Percentiles rank a stretch among this genome's conserved stretches.
These are phyloP conservation scores for Drymonia ruficornis DNA, from an alignment of 2,888 invertebrate genomes.

Conservation along the genomic window DNA sequence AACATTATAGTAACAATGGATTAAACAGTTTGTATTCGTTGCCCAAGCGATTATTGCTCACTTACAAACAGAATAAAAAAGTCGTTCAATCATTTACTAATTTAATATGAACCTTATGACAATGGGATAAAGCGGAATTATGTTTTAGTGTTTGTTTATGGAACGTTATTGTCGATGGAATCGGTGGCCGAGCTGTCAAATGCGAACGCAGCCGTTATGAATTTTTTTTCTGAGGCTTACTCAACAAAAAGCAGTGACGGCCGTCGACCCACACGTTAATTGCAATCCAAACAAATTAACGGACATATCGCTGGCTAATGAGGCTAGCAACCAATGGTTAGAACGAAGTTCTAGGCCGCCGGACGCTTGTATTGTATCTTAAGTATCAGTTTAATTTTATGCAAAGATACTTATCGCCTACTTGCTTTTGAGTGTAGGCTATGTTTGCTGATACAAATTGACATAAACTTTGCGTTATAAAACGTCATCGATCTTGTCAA, in stretches of 20 bases:
- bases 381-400: slow-evolving; percentile 8
- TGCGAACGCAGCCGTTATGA: slow-evolving; percentile 36
- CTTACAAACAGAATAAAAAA: slow-evolving; percentile 41
- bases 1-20: slow-evolving; percentile 51
- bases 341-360: slow-evolving; percentile 18
- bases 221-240: slow-evolving; percentile 45
- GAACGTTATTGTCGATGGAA: slow-evolving; percentile 37
- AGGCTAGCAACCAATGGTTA: slow-evolving; percentile 36
- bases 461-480: not conserved
- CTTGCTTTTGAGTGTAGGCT: slow-evolving; percentile 26
- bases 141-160: slow-evolving; percentile 33
- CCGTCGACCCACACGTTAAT: slow-evolving; percentile 74
- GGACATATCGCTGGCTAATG: slow-evolving; percentile 75
- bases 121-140: slow-evolving; percentile 32
- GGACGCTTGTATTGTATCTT: slow-evolving; percentile 14
- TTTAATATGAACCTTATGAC: slow-evolving; percentile 44
- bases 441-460: not conserved
- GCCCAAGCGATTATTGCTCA: slow-evolving; percentile 46
- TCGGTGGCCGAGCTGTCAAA: slow-evolving; percentile 51
- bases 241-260: slow-evolving; percentile 56
- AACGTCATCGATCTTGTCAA: too few relatives aligned
- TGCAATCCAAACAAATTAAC: slow-evolving; percentile 79
- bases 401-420: slow-evolving; percentile 20
- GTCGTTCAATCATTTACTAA: slow-evolving; percentile 19
- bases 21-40: slow-evolving; percentile 49